Base-by-base conservation (phyloP, 2,888 invertebrate genomes). In the Teleogryllus oceanicus region DNA sequence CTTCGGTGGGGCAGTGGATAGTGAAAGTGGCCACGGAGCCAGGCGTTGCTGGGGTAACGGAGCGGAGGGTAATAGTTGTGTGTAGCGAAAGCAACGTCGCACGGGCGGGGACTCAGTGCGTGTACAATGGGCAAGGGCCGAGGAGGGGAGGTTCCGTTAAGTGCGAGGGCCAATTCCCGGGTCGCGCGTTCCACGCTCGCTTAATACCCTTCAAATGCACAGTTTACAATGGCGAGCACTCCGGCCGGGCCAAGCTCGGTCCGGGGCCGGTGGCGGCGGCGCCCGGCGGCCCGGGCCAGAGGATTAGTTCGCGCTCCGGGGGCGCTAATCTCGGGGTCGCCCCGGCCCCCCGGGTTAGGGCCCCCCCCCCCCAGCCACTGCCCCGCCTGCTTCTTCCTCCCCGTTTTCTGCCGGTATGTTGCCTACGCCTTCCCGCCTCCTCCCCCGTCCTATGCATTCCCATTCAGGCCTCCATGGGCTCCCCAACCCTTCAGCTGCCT, bases 141-240 rank as follows among this genome's bases (percentile, higher is more conserved):
- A 13, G 62, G n/a, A 62, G n/a, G 62, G 16, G 62, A 62, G 62
- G 62, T 5, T 62, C 62, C 62, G 62, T 62, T 62, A 62, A 62
- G 62, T 62, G 62, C 62, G 62, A 8, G 62, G 62, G 62, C 62
- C 62, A 62, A 62, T 62, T 62, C 62, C 62, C 62, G 62, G 62
- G 62, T 62, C 62, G 62, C 62, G 62, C 62, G 62, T 62, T 62
- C 62, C 62, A 62, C 62, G n/a, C 62, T 62, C 62, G 62, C 62
- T 62, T 62, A 62, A 62, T 62, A 62, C 62, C 62, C 62, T 62
- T 62, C 62, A 62, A 62, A 62, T 62, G 62, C 62, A 62, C 62
- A 62, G 62, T 62, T 62, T 62, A 62, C 62, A 62, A 62, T 62
- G 62, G 62, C n/a, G 62, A 62, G 62, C 62, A 62, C 62, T 62